Percentiles rank a stretch among this genome's conserved stretches.
Conservation (phyloP, 2,113 vertebrate species). For the Tachycineta bicolor region DNA sequence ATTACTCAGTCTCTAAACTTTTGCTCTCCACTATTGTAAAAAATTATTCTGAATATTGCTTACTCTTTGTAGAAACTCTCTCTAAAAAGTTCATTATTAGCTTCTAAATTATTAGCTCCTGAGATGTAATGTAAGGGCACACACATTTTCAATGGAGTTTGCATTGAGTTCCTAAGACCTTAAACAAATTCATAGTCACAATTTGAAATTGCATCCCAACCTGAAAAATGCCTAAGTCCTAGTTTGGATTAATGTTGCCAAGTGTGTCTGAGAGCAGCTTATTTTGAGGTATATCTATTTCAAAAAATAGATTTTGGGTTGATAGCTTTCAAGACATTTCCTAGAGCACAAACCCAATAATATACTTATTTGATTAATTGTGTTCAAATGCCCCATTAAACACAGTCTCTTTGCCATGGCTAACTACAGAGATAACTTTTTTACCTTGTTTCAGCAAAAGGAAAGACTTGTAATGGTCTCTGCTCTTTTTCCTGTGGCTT, state of each 20-base stretch:
- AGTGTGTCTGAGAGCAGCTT: neutral
- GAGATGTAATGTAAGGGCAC: neutral
- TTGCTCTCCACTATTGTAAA: neutral
- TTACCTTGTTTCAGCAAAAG: neutral
- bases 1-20: neutral
- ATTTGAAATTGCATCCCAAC: neutral
- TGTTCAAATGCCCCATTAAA: neutral
- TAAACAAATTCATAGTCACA: neutral
- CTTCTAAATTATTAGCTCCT: neutral
- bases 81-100: neutral
- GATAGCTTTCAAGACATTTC: neutral
- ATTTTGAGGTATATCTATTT: neutral
- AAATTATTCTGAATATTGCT: neutral
- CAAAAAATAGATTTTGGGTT: neutral
- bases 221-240: neutral
- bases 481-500: neutral
- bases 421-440: neutral
- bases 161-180: neutral
- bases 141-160: neutral
- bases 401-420: neutral
- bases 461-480: neutral
- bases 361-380: neutral
- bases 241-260: neutral
- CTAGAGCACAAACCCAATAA: neutral
- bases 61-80: neutral